Conservation (phyloP, 1,140 invertebrate species). For the Harlomillsia oculata region DNA sequence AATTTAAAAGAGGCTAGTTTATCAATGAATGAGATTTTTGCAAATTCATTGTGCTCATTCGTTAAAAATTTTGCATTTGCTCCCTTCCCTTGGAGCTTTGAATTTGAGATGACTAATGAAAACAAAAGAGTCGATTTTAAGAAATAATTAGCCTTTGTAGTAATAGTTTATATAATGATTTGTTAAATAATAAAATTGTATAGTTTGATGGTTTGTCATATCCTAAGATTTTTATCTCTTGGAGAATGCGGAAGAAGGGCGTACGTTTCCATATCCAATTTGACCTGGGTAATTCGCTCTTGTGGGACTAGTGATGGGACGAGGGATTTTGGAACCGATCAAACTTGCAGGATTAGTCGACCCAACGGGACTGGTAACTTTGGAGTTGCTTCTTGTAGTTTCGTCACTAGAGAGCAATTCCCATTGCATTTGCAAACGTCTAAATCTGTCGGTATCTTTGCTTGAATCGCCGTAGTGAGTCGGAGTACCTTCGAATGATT, state of each 20-base stretch:
- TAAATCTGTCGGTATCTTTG: conserved; percentile 45
- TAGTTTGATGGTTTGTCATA: no score
- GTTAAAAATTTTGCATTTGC: no score
- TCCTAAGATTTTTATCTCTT: no score
- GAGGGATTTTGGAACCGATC: conserved; percentile 58
- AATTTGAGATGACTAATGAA: no score
- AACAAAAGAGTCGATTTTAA: no score
- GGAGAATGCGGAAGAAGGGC: conserved; percentile 15
- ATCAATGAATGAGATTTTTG: no score
- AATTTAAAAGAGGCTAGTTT: no score
- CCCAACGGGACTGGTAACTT: conserved; percentile 28
- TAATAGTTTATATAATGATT: no score
- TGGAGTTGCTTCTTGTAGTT: conserved; percentile 38
- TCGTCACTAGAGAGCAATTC: conserved; percentile 52
- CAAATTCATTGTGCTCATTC: no score
- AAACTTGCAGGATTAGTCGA: conserved; percentile 36
- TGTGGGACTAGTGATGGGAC: conserved; percentile 53
- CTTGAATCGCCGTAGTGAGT: conserved; percentile 7
- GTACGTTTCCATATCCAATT: conserved; percentile 3
- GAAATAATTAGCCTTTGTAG: no score
- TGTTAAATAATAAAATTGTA: no score
- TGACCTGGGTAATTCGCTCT: conserved; percentile 17
- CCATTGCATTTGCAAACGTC: conserved; percentile 74
- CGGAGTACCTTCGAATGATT: conserved; percentile 11
- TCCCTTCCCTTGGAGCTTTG: no score